Conservation (phyloP, 2,888 invertebrate genomes). For the Xestoiulus laeticollis region DNA sequence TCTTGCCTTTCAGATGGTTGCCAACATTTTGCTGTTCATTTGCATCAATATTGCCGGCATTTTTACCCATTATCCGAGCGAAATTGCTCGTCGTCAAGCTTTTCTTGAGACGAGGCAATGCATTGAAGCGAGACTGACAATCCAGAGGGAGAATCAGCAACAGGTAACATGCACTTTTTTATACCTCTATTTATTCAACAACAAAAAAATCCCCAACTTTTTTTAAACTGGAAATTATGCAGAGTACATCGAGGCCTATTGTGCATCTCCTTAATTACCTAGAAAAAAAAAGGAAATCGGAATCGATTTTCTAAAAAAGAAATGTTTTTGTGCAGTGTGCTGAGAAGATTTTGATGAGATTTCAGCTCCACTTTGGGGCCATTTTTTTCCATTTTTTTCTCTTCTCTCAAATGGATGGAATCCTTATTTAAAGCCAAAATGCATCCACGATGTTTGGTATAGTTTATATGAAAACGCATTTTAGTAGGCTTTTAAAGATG, state of each 20-base stretch:
- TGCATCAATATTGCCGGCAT: constrained; percentile 86
- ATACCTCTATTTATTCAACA: neutral
- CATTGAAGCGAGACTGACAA: constrained; percentile 87
- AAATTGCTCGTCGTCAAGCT: constrained; percentile 88
- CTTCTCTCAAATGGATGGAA: neutral
- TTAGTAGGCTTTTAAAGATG: too few relatives aligned
- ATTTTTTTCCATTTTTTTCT: neutral
- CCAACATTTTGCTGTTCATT: constrained; percentile 75
- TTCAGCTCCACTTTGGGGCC: neutral
- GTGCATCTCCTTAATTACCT: neutral
- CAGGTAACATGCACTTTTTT: constrained; percentile 72
- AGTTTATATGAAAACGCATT: too few relatives aligned
- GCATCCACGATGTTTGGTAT: neutral
- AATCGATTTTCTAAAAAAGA: constrained; percentile 16
- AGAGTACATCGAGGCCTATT: neutral
- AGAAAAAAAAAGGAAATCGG: constrained; percentile 51
- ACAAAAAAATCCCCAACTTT: constrained; percentile 27
- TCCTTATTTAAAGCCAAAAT: neutral
- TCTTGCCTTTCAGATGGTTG: constrained; percentile 70
- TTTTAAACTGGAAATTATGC: neutral
- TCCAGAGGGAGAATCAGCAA: constrained; percentile 92
- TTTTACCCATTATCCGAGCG: constrained; percentile 90
- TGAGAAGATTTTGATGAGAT: neutral
- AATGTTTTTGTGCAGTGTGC: neutral
- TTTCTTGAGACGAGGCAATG: constrained; percentile 95